Conservation (phyloP, 2,888 invertebrate species). For the Timema podura region DNA sequence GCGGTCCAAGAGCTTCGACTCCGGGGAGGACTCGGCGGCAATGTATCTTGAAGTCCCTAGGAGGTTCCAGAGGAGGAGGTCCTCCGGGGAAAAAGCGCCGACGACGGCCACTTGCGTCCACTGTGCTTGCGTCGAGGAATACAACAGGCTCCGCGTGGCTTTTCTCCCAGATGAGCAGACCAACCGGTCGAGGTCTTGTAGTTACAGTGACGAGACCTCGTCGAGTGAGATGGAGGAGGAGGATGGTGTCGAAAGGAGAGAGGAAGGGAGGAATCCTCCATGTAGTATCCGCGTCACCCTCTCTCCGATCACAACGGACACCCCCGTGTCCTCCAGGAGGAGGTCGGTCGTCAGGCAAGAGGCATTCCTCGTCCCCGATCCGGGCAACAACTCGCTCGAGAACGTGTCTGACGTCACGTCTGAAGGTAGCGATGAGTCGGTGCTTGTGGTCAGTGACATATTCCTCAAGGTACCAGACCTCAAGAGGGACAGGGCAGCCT, state of each 20-base stretch:
- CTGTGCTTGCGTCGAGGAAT: conserved; percentile 45
- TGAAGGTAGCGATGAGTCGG: conserved; percentile 43
- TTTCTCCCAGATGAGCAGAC: conserved; percentile 11
- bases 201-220: conserved; percentile 45
- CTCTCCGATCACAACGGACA: conserved; percentile 40
- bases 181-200: conserved; percentile 40
- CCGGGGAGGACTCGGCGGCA: conserved; percentile 46
- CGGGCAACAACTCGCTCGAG: conserved; percentile 61
- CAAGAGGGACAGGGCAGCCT: conserved; percentile 79
- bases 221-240: conserved; percentile 37
- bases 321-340: conserved; percentile 47
- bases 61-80: conserved; percentile 54
- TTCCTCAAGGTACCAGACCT: conserved; percentile 78
- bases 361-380: conserved; percentile 65
- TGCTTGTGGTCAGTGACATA: conserved; percentile 58
- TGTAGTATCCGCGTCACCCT: conserved; percentile 60
- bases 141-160: conserved; percentile 14
- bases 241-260: conserved; percentile 46
- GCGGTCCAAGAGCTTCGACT: conserved; percentile 77
- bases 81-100: conserved; percentile 37
- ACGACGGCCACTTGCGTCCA: conserved; percentile 56
- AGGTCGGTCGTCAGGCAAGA: conserved; percentile 78
- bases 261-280: conserved; percentile 47
- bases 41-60: conserved; percentile 52
- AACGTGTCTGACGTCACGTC: conserved; percentile 54